Base-by-base conservation (phyloP, 2,113 vertebrate species). In the Capricornis sumatraensis region DNA sequence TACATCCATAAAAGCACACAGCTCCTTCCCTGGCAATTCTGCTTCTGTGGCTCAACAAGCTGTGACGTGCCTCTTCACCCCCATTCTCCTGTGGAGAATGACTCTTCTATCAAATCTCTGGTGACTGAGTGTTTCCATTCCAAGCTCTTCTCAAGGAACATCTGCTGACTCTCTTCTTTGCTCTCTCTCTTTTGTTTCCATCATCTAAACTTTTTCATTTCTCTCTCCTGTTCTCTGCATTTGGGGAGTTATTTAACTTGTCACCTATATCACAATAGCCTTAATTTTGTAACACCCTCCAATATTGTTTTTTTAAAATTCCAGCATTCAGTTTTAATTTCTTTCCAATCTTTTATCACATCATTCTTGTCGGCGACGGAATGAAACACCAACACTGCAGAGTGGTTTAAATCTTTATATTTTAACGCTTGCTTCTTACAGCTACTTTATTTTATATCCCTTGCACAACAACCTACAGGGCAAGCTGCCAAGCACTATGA, bases 261-360 rank as follows among this genome's bases (percentile, higher is more conserved):
- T 47, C 17, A 55, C 58, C 57, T 50, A 2, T 3, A 14, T 71
- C 85, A 85, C 45, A 55, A 50, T 8, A 28, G 81, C 40, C 15
- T 60, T 21, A 33, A 52, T 82, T 71, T 87, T 91, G 52, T 52
- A 21, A 7, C 4, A 45, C 43, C 52, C 36, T 74, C n/a, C 28
- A 30, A 43, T 43, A 16, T 55, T 45, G 11, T 43, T 62, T 58
- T 62, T 84, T 55, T 76, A 1, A 0, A 45, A 62, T 53, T 60
- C 30, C 10, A 47, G 45, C 2, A 16, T 71, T 57, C n/a, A 25
- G 13, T 36, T 85, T 93, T 94, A 74, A 92, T 87, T 71, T 89
- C 84, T 50, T 78, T 84, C 11, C 85, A 21, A n/a, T 64, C 40
- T 94, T 67, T 86, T 52, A 71, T 33, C 53, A 50, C 27, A 78